Conservation (phyloP, 2,888 invertebrate genomes). For the Nephrotoma flavescens region DNA sequence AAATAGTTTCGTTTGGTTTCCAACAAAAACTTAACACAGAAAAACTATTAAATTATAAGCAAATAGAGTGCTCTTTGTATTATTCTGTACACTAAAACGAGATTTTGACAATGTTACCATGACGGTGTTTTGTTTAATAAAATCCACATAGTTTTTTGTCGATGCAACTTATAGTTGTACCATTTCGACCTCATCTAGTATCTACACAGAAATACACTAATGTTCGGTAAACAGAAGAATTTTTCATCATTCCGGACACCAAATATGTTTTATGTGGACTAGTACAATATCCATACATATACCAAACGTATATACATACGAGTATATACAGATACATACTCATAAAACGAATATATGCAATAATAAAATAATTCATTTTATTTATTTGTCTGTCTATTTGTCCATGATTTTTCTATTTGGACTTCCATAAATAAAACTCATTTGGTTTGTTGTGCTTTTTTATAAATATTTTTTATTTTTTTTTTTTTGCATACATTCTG, state of each 20-base stretch:
- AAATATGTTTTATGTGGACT: not conserved
- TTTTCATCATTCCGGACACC: not conserved
- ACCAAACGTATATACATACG: not conserved
- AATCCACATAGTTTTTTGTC: not conserved
- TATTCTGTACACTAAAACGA: not conserved
- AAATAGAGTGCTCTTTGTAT: not conserved
- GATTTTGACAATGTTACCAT: not conserved
- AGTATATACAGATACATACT: not conserved
- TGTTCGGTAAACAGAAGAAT: not conserved
- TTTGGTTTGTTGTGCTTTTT: not conserved
- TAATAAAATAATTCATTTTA: not conserved
- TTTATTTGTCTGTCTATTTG: not conserved
- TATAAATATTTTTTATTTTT: not conserved
- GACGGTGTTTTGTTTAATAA: not conserved
- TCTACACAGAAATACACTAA: not conserved
- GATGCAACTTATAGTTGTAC: not conserved
- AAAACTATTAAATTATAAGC: not conserved
- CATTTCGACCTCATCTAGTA: not conserved
- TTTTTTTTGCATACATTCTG: not conserved
- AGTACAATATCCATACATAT: not conserved
- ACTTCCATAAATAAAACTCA: not conserved
- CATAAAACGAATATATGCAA: not conserved
- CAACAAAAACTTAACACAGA: not conserved
- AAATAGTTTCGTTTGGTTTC: not conserved
- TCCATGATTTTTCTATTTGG: not conserved